A percentile compares a stretch with the other conserved stretches of the same genome.
These are phyloP conservation scores for Engraulis encrasicolus DNA, from an alignment of 2,113 vertebrate genomes.

Conservation along the genomic window DNA sequence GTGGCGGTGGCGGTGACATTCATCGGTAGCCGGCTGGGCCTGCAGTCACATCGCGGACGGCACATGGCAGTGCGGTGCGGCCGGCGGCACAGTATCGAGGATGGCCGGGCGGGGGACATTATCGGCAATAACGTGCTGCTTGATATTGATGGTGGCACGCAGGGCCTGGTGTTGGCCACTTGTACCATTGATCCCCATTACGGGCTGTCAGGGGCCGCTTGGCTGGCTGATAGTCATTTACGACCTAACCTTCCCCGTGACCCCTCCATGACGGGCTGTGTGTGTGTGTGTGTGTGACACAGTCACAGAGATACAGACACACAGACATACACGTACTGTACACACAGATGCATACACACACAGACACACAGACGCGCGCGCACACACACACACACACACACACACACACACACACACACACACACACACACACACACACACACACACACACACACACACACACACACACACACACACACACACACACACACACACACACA, in stretches of 20 bases:
- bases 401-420: too few species aligned
- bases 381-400: too few species aligned
- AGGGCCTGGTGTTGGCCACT: slow-evolving; percentile 41
- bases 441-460: too few species aligned
- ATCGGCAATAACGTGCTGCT: slow-evolving; percentile 52
- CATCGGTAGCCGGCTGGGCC: slow-evolving; percentile 26
- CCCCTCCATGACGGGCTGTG: too few species aligned
- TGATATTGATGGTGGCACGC: slow-evolving; percentile 52
- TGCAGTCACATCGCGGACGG: neutral
- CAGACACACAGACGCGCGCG: neutral
- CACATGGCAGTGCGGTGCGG: slow-evolving; percentile 22
- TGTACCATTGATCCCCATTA: slow-evolving; percentile 57
- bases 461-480: too few species aligned
- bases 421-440: neutral
- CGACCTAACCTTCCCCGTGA: slow-evolving; percentile 45
- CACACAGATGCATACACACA: neutral
- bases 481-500: neutral
- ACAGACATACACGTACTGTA: too few species aligned
- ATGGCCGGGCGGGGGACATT: too few species aligned
- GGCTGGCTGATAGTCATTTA: slow-evolving; percentile 50
- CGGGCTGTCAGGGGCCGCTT: slow-evolving; percentile 49
- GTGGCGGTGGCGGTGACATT: slow-evolving; percentile 48
- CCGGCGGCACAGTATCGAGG: too few species aligned
- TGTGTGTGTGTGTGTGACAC: too few species aligned
- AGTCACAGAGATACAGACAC: too few species aligned